Percentiles rank a stretch among this genome's conserved stretches.
Conservation (phyloP, 2,113 vertebrate species). For the Aythya baeri region DNA sequence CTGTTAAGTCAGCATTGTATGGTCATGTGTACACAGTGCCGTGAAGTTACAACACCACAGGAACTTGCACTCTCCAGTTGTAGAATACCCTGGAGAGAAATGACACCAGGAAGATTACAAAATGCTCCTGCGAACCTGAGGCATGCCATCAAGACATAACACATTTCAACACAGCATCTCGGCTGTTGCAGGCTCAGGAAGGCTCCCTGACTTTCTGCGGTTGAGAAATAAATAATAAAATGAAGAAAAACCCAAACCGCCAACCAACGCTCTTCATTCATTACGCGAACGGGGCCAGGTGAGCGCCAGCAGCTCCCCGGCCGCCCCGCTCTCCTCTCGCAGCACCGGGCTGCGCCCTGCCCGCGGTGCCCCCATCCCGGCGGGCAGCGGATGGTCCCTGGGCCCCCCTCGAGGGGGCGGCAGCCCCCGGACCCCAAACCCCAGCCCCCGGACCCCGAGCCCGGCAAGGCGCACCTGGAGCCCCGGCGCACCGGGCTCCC, state of each 20-base stretch:
- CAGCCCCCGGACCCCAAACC: neutral
- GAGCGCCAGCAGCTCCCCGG: neutral
- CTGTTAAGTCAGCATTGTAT: constrained; percentile 8
- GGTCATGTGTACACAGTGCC: constrained; percentile 25
- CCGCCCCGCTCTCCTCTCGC: neutral
- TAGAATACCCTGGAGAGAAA: constrained; percentile 48
- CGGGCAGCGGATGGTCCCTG: too few relatives aligned
- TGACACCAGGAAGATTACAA: constrained; percentile 49
- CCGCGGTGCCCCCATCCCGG: neutral
- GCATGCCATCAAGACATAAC: constrained; percentile 44
- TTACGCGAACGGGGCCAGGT: neutral
- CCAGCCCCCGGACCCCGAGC: neutral
- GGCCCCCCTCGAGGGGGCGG: too few relatives aligned
- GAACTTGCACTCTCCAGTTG: constrained; percentile 56
- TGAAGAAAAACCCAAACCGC: neutral
- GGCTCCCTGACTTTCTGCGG: neutral
- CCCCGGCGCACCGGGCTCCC: too few relatives aligned
- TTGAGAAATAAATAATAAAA: neutral
- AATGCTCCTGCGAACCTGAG: constrained; percentile 37
- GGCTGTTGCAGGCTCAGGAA: constrained; percentile 6
- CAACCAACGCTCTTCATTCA: neutral
- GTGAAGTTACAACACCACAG: constrained; percentile 57
- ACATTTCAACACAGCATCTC: constrained; percentile 35
- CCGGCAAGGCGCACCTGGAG: neutral
- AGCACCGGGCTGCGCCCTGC: neutral